A percentile compares a stretch with the other conserved stretches of the same genome.
Evolutionary conservation across 92 coral and sea anemone genomes (phyloP).

Genomic region (Porites rus): DNA sequence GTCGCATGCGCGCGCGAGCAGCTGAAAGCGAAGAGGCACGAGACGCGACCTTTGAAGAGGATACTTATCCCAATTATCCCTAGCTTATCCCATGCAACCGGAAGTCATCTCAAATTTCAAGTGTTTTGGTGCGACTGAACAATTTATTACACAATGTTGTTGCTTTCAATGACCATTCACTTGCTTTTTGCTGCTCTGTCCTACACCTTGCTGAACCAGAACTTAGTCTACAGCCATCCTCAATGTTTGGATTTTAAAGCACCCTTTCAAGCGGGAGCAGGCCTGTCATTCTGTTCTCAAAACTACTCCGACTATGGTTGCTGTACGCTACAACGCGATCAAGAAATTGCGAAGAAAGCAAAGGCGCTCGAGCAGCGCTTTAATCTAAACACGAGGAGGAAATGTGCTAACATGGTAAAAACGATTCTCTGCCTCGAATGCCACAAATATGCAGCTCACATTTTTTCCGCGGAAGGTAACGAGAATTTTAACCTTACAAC

Average conservation of each 20-base stretch:
- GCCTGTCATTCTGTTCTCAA: conserved; percentile 70
- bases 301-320: conserved; percentile 83
- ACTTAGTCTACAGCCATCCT: conserved; percentile 67
- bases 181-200: not conserved
- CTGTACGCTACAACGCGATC: conserved; percentile 75
- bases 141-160: not conserved
- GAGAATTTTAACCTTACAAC: conserved; percentile 58
- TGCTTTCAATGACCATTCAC: not conserved
- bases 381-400: conserved; percentile 45
- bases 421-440: conserved; percentile 87
- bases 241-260: conserved; percentile 93
- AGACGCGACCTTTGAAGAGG: no score
- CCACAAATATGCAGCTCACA: conserved; percentile 94
- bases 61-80: no score
- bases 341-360: conserved; percentile 47
- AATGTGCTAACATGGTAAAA: conserved; percentile 72
- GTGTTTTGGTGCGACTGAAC: not conserved
- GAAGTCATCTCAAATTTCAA: no score
- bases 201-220: not conserved
- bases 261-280: conserved; percentile 72
- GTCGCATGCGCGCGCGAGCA: no score
- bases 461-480: conserved; percentile 90
- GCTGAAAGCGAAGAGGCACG: no score
- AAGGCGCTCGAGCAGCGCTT: conserved; percentile 44
- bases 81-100: no score